Evolutionary conservation across 2,797 vertebrate species (phyloP), one percentile per base, ranked within the genome.

Genomic region (Parauchenoglanis ngamensis): DNA sequence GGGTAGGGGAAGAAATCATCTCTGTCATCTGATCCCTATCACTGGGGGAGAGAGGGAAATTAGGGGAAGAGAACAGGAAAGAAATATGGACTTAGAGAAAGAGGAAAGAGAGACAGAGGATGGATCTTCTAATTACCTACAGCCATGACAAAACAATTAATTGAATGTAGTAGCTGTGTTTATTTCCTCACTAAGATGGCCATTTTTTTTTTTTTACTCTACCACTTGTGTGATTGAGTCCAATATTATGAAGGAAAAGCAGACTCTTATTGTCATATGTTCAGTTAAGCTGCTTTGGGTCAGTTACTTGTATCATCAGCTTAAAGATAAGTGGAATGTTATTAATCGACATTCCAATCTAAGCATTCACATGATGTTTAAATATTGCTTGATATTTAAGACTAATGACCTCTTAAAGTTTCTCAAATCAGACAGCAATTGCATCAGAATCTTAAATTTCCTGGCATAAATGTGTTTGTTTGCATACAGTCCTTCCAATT

Each of bases 121-220:
- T 61, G 23, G 23, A 25, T n/a, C 23, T 80, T 44, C 12, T 63
- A 85, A 83, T 85, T 95, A 95, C 96, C 96, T 96, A 94, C 94
- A 91, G 79, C 95, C 95, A 94, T 97, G 96, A 92, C 89, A 95
- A 96, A 96, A 95, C 91, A 93, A 92, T 94, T 97, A 97, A 97
- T 96, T 97, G 96, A 97, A 97, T 97, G 97, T 96, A 96, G 95
- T 95, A 96, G 95, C 96, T 95, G 85, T 90, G 87, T 95, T 96
- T 97, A 96, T 96, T 96, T 96, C 28, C 54, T 23, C 75, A 56
- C 7, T 10, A 3, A 21, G 28, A 77, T 68, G 23, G 25, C 12
- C 3, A 67, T 40, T 84, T 57, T 85, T 87, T 87, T 65, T 40
- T 57, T 87, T 56, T 84, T 56, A 85, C 78, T 83, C 87, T 63